Percentiles rank a stretch among this genome's conserved stretches.
These are phyloP conservation scores for Potamilus streckersoni DNA, from an alignment of 1,140 invertebrate species.

Conservation along the genomic window DNA sequence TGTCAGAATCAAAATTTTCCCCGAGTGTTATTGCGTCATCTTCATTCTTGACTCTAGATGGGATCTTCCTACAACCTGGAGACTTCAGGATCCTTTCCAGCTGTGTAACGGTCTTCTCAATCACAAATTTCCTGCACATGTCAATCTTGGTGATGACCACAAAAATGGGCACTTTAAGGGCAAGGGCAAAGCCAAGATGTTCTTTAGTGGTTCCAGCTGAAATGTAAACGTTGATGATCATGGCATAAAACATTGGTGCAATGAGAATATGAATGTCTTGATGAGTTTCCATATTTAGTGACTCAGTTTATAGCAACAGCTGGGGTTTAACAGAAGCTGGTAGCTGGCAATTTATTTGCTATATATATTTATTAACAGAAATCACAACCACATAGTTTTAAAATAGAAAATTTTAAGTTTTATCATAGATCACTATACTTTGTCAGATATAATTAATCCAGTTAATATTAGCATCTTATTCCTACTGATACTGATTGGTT, in stretches of 20 bases:
- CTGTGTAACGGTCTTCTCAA: constrained; percentile 94
- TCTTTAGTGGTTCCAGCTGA: constrained; percentile 98
- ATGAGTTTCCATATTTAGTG: neutral
- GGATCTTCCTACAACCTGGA: constrained; percentile 97
- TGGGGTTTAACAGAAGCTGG: too few relatives aligned
- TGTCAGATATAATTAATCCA: too few relatives aligned
- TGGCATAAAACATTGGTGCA: neutral
- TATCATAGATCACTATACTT: too few relatives aligned
- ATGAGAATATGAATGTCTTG: neutral
- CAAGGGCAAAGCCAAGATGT: constrained; percentile 94
- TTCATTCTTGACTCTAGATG: constrained; percentile 88
- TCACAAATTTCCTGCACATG: constrained; percentile 96
- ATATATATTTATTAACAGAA: too few relatives aligned
- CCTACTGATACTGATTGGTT: too few relatives aligned
- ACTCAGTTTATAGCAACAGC: neutral
- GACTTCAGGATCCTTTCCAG: constrained; percentile 95
- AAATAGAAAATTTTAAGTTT: too few relatives aligned
- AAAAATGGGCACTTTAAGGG: constrained; percentile 97
- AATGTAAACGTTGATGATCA: constrained; percentile 19
- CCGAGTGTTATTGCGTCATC: constrained; percentile 98
- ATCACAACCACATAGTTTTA: too few relatives aligned
- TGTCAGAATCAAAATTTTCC: constrained; percentile 98
- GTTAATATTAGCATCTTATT: too few relatives aligned
- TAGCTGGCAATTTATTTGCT: too few relatives aligned
- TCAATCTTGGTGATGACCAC: constrained; percentile 99